Conservation (phyloP, 2,888 invertebrate species). For the Linyphia triangularis region DNA sequence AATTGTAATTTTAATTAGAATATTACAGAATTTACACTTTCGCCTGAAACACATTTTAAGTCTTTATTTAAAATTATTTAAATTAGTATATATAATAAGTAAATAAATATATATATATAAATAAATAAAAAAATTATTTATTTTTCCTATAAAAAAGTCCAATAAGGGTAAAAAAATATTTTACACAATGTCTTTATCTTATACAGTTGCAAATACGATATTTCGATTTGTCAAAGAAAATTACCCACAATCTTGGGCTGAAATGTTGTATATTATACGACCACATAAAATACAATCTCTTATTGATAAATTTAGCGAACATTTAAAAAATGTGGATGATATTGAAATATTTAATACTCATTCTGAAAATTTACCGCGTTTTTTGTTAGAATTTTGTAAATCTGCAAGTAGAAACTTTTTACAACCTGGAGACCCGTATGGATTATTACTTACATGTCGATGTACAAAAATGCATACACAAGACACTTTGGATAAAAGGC, state of each 20-base stretch:
- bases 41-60: too few species aligned
- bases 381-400: constrained; percentile 31
- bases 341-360: neutral
- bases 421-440: constrained; percentile 1
- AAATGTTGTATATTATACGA: constrained; percentile 4
- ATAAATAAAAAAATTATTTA: neutral
- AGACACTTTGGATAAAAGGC: constrained; percentile 33
- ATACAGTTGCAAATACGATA: neutral
- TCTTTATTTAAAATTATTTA: too few species aligned
- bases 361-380: neutral
- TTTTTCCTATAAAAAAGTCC: too few species aligned
- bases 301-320: constrained; percentile 2
- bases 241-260: neutral
- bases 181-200: too few species aligned
- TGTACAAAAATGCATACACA: constrained; percentile 17
- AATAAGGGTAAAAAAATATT: too few species aligned
- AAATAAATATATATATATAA: neutral
- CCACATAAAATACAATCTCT: constrained; percentile 7
- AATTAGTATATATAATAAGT: too few species aligned
- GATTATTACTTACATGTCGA: constrained; percentile 27
- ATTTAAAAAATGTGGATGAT: neutral
- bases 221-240: neutral
- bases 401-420: neutral
- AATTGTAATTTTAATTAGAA: too few species aligned
- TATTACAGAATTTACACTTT: too few species aligned